Evolutionary conservation across 1,140 invertebrate genomes (phyloP).

Genomic region (Chelonus insularis): DNA sequence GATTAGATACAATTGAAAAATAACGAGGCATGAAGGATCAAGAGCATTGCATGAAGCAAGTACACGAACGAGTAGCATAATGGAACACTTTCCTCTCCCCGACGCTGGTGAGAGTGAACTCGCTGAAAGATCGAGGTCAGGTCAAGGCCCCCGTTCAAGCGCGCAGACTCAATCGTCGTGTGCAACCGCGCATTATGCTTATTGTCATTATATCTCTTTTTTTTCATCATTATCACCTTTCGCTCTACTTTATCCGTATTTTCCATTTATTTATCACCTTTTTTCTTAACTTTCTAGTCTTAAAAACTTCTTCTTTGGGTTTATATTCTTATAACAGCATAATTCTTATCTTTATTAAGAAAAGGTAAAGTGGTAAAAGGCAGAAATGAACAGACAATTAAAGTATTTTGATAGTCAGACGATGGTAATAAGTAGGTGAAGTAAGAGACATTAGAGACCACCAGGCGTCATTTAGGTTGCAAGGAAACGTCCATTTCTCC

Average conservation of each 20-base stretch:
- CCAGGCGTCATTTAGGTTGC: too few species aligned
- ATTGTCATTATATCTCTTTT: not conserved
- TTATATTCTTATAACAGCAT: too few species aligned
- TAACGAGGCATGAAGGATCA: not conserved
- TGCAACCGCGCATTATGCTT: not conserved
- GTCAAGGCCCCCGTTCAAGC: conserved; percentile 56
- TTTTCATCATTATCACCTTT: conserved; percentile 8
- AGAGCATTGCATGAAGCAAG: conserved; percentile 5
- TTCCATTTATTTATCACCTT: too few species aligned
- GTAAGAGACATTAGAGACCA: too few species aligned
- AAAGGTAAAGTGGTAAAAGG: too few species aligned
- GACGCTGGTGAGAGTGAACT: conserved; percentile 60
- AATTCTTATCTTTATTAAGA: too few species aligned
- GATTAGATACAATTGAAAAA: conserved; percentile 8
- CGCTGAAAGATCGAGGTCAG: conserved; percentile 58
- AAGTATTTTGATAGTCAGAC: too few species aligned
- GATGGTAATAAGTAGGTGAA: too few species aligned
- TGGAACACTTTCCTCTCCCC: conserved; percentile 60
- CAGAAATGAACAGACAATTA: too few species aligned
- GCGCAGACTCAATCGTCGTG: conserved; percentile 38
- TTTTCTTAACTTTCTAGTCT: too few species aligned
- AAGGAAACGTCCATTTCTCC: conserved; percentile 18
- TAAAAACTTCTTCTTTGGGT: too few species aligned
- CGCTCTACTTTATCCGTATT: not conserved
- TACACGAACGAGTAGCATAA: conserved; percentile 35